phyloP scores from a whole-genome alignment of 2,888 invertebrate genomes.

The Sarcophaga variegata region DNA sequence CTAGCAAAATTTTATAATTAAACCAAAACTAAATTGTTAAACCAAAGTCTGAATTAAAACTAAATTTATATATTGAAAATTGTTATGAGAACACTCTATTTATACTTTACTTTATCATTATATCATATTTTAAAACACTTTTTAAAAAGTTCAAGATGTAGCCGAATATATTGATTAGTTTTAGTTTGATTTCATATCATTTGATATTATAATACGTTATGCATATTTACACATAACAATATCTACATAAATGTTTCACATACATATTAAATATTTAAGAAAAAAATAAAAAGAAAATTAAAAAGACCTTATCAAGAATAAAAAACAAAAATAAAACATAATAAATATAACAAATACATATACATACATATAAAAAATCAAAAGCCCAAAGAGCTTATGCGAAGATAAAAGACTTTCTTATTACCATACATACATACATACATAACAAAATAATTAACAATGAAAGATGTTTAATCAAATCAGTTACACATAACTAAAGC shows the following conservation, averaged over 20 bases:
- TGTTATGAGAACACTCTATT: slow-evolving; percentile 70
- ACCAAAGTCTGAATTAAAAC: slow-evolving; percentile 70
- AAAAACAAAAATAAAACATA: slow-evolving; percentile 47
- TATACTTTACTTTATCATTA: slow-evolving; percentile 55
- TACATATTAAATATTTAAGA: slow-evolving; percentile 55
- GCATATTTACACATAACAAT: slow-evolving; percentile 25
- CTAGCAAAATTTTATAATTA: slow-evolving; percentile 65
- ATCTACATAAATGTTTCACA: slow-evolving; percentile 32
- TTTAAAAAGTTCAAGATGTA: slow-evolving; percentile 34
- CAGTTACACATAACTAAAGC: slow-evolving; percentile 28
- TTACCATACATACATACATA: slow-evolving; percentile 57
- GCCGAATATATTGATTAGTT: slow-evolving; percentile 37
- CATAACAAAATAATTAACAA: slow-evolving; percentile 29
- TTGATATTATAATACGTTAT: slow-evolving; percentile 17
- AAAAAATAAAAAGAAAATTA: slow-evolving; percentile 54
- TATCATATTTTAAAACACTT: slow-evolving; percentile 46
- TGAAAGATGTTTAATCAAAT: slow-evolving; percentile 16
- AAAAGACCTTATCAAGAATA: neutral
- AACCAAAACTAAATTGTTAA: slow-evolving; percentile 68
- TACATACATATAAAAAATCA: slow-evolving; percentile 38
- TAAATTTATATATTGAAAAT: slow-evolving; percentile 68
- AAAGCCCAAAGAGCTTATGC: slow-evolving; percentile 76
- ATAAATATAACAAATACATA: slow-evolving; percentile 49
- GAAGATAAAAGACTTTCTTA: slow-evolving; percentile 73
- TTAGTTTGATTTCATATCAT: slow-evolving; percentile 15